A percentile compares a stretch with the other conserved stretches of the same genome.
Conservation (phyloP, 2,113 vertebrate species). For the Hippocampus comes region DNA sequence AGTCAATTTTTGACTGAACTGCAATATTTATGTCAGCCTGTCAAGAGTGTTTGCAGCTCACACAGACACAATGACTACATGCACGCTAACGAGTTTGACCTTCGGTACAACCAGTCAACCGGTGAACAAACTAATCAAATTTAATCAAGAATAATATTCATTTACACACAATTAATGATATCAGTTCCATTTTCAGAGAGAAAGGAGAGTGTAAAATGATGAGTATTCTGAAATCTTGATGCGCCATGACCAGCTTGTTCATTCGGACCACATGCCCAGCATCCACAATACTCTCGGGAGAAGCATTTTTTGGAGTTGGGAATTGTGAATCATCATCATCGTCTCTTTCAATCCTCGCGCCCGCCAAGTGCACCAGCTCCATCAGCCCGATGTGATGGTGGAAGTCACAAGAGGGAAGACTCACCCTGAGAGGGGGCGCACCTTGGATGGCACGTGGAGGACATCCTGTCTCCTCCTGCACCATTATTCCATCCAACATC, state of each 20-base stretch:
- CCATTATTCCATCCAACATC: constrained; percentile 33
- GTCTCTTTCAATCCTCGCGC: constrained; percentile 53
- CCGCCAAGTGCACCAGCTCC: constrained; percentile 18
- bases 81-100: neutral
- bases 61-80: neutral
- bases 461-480: constrained; percentile 35
- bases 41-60: constrained; percentile 15
- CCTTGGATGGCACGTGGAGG: constrained; percentile 10
- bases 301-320: too few species aligned
- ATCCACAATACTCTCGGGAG: too few species aligned
- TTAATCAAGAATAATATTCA: neutral
- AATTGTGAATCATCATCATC: neutral
- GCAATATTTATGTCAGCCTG: constrained; percentile 19
- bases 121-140: too few species aligned
- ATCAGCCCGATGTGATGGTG: neutral
- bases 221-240: too few species aligned
- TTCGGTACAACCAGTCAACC: neutral
- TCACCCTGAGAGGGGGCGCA: constrained; percentile 49
- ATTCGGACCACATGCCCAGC: too few species aligned
- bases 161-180: too few species aligned
- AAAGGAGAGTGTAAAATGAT: too few species aligned
- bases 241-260: too few species aligned
- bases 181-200: too few species aligned
- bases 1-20: constrained; percentile 50
- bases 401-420: constrained; percentile 12